Conservation (phyloP, 2,113 vertebrate species). For the Pycnonotus jocosus region DNA sequence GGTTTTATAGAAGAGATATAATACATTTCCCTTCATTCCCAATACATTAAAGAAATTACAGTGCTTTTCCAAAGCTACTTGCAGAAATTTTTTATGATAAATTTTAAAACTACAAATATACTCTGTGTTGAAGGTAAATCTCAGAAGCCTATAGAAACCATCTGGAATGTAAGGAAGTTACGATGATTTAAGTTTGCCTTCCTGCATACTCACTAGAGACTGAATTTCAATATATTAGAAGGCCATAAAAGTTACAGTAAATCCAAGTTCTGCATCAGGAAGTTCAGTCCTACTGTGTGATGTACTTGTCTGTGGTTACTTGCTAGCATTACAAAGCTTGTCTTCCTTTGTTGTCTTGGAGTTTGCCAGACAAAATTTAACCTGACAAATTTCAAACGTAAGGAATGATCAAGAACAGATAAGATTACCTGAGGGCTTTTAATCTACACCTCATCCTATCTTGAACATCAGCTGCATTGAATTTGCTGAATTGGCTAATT, state of each 20-base stretch:
- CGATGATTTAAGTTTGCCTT: constrained; percentile 51
- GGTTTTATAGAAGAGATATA: not conserved
- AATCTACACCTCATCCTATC: not conserved
- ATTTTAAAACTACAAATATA: not conserved
- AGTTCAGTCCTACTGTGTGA: not conserved
- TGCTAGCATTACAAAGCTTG: not conserved
- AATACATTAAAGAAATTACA: not conserved
- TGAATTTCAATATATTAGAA: constrained; percentile 36
- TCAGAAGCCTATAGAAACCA: constrained; percentile 16
- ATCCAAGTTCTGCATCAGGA: constrained; percentile 1
- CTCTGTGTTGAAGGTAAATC: not conserved
- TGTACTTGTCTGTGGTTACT: not conserved
- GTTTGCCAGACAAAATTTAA: not conserved
- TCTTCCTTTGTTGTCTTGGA: not conserved
- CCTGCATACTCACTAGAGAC: constrained; percentile 49
- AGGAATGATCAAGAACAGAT: not conserved
- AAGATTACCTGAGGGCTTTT: not conserved
- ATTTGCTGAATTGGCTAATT: not conserved
- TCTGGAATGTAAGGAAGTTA: constrained; percentile 23
- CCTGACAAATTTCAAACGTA: not conserved
- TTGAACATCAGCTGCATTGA: not conserved
- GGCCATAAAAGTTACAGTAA: constrained; percentile 25
- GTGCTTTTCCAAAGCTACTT: not conserved
- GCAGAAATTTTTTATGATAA: not conserved
- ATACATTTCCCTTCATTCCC: not conserved